These are phyloP conservation scores for Trichonephila clavipes DNA, from an alignment of 1,140 invertebrate species.

Conservation along the genomic window DNA sequence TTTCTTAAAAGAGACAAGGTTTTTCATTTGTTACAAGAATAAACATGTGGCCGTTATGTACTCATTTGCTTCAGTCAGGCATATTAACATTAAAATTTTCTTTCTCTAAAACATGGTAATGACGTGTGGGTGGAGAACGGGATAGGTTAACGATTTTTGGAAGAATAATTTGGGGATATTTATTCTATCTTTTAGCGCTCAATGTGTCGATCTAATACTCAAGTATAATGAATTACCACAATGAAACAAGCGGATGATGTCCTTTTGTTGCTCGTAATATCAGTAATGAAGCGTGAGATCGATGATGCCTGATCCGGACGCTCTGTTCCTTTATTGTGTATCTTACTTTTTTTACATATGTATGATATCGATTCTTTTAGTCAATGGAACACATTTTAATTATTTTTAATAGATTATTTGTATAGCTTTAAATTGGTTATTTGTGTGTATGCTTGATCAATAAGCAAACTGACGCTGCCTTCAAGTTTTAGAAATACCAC, in stretches of 20 bases:
- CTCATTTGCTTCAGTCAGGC: background rate
- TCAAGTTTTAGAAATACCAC: too few relatives aligned
- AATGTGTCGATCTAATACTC: background rate
- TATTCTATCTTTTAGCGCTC: background rate
- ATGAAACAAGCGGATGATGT: background rate
- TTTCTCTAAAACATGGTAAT: background rate
- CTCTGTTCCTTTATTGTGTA: background rate
- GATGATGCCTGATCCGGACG: background rate
- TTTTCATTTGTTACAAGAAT: background rate
- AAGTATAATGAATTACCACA: background rate
- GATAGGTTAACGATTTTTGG: constrained; percentile 8
- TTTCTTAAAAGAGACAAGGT: too few relatives aligned
- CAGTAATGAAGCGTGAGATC: background rate
- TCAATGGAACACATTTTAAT: background rate
- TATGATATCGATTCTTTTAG: background rate
- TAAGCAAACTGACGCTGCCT: too few relatives aligned
- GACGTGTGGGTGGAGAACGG: background rate
- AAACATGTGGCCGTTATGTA: background rate
- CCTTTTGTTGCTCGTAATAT: background rate
- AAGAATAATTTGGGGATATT: constrained; percentile 7
- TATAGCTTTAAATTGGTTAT: background rate
- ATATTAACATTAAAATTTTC: background rate
- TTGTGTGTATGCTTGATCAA: too few relatives aligned
- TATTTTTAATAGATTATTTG: background rate
- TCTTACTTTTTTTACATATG: background rate